Conservation (phyloP, 2,113 vertebrate species). For the Labrus mixtus region DNA sequence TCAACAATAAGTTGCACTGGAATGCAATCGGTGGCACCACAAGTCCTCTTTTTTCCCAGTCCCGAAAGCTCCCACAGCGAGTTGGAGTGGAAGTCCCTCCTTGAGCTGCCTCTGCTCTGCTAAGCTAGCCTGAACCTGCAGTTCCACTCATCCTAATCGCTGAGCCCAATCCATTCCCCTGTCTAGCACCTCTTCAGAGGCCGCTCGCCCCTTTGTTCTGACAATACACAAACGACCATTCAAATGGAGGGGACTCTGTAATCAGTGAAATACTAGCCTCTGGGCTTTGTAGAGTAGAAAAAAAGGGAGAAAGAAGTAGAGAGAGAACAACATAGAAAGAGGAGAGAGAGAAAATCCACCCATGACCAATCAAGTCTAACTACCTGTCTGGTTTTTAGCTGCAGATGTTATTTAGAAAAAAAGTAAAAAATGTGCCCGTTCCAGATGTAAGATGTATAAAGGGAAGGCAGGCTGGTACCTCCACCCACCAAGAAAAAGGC, state of each 20-base stretch:
- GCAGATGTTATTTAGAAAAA: constrained; percentile 84
- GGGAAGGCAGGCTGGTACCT: constrained; percentile 77
- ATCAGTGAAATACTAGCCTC: constrained; percentile 89
- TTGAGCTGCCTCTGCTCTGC: constrained; percentile 52
- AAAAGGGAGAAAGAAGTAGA: constrained; percentile 12
- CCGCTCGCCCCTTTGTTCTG: constrained; percentile 87
- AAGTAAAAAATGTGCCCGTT: constrained; percentile 62
- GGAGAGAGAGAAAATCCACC: constrained; percentile 80
- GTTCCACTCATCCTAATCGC: constrained; percentile 84
- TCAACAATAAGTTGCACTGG: constrained; percentile 40
- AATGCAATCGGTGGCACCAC: constrained; percentile 46
- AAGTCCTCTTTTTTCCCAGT: constrained; percentile 49
- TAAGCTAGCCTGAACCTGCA: constrained; percentile 85
- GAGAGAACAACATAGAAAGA: constrained; percentile 60
- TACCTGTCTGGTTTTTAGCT: constrained; percentile 83
- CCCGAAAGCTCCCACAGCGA: constrained; percentile 53
- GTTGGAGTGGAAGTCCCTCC: constrained; percentile 65
- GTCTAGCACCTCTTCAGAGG: constrained; percentile 89
- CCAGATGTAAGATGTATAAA: constrained; percentile 84
- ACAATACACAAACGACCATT: constrained; percentile 90
- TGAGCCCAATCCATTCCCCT: constrained; percentile 86
- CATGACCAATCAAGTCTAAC: constrained; percentile 85
- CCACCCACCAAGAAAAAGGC: constrained; percentile 63
- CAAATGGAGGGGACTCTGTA: constrained; percentile 87
- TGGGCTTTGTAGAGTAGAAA: constrained; percentile 78